Conservation (phyloP, 2,888 invertebrate genomes). For the Drepanosiphum platanoidis region DNA sequence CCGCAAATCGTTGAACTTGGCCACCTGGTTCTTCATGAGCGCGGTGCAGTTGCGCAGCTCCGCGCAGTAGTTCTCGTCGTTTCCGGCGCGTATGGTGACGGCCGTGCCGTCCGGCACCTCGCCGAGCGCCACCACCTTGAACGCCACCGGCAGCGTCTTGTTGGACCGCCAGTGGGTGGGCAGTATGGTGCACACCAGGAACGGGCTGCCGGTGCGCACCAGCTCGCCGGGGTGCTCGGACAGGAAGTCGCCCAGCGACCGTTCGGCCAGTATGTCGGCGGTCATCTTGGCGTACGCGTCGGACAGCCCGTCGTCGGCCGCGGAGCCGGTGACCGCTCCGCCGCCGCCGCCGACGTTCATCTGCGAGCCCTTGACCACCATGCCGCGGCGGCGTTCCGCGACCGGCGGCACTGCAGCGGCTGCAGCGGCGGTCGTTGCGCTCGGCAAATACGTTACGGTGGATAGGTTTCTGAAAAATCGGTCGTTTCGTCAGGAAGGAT, state of each 20-base stretch:
- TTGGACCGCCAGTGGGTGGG: conserved; percentile 98
- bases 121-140: conserved; percentile 94
- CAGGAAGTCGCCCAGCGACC: conserved; percentile 85
- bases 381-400: background rate
- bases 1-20: conserved; percentile 97
- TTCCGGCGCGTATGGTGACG: conserved; percentile 95
- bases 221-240: conserved; percentile 92
- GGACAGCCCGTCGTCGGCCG: conserved; percentile 74
- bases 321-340: conserved; percentile 78
- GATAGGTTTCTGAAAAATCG: background rate
- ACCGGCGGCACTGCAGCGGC: background rate
- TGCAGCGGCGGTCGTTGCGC: background rate
- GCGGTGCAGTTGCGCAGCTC: conserved; percentile 95
- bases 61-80: conserved; percentile 97
- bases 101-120: conserved; percentile 96
- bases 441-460: conserved; percentile 28
- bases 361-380: conserved; percentile 67
- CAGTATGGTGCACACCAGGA: conserved; percentile 93
- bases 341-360: conserved; percentile 73
- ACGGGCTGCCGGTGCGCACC: conserved; percentile 91
- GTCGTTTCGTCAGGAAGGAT: no score
- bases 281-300: conserved; percentile 90
- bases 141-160: conserved; percentile 96
- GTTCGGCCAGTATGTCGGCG: conserved; percentile 87
- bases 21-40: conserved; percentile 97